A percentile compares a stretch with the other conserved stretches of the same genome.
These are phyloP conservation scores for Pemphigus obesinymphae DNA, from an alignment of 1,140 invertebrate genomes.

Conservation along the genomic window DNA sequence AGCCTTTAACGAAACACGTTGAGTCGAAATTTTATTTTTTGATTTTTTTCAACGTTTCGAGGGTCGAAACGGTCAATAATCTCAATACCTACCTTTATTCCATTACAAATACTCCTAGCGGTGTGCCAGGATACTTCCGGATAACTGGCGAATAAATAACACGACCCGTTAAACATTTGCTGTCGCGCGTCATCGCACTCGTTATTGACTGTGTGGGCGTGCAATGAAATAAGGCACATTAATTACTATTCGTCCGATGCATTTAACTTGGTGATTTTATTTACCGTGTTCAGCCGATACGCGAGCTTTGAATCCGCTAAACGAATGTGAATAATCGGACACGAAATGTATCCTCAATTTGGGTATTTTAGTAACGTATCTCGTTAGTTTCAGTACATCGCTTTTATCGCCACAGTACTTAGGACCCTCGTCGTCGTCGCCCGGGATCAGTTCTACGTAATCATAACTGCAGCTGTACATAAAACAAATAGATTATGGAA, in stretches of 20 bases:
- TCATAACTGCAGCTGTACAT: slow-evolving; percentile 64
- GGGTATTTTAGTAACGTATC: slow-evolving; percentile 57
- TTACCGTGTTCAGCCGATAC: slow-evolving; percentile 65
- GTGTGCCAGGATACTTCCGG: slow-evolving; percentile 68
- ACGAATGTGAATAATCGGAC: slow-evolving; percentile 68
- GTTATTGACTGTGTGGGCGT: slow-evolving; percentile 49
- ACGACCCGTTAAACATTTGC: slow-evolving; percentile 61
- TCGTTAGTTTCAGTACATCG: slow-evolving; percentile 64
- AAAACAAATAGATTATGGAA: not conserved
- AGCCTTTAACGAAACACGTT: slow-evolving; percentile 45
- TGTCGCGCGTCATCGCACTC: slow-evolving; percentile 63
- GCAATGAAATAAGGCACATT: not conserved
- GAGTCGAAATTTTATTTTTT: not conserved
- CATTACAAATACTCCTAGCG: slow-evolving; percentile 65
- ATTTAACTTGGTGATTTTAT: slow-evolving; percentile 44
- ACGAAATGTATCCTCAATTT: slow-evolving; percentile 60
- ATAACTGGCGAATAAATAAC: slow-evolving; percentile 67
- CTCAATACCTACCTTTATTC: slow-evolving; percentile 54
- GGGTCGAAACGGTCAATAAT: not conserved
- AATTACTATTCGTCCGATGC: no score
- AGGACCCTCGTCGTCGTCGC: slow-evolving; percentile 40
- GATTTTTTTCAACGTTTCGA: no score
- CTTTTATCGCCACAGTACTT: slow-evolving; percentile 67
- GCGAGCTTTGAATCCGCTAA: slow-evolving; percentile 63
- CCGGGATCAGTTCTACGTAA: slow-evolving; percentile 61